Evolutionary conservation across 2,888 invertebrate genomes (phyloP), one percentile per base, ranked within the genome.

Genomic region (Drosophila meridionalis): DNA sequence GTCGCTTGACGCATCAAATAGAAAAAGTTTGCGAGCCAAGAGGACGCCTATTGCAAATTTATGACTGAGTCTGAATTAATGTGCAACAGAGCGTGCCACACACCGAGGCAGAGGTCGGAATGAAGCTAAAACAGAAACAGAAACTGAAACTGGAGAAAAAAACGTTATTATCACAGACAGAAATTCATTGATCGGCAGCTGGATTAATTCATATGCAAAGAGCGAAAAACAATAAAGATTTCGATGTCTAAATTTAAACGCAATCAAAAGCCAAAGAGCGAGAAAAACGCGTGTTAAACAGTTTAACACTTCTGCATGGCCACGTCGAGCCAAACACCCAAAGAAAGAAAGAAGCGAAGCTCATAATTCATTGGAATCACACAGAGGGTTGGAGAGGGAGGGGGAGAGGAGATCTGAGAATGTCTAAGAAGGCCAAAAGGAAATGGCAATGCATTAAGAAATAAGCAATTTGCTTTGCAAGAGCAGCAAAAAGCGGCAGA

Each of bases 241-340:
- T 55, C 38, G 38, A 38, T 38, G 34, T 34, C 28, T 5, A 47
- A 67, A 64, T 59, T 81, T 34, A 78, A 78, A 50, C 28, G 4
- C 50, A 66, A 67, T 67, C 55, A 62, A 55, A 65, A 65, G 43
- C 40, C 67, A 42, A 9, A 63, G 26, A 59, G 57, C 60, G 50
- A 53, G 53, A 75, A 89, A 88, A 86, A 78, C 59, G 76, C 88
- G 90, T 82, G 84, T 77, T 90, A 89, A 87, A 89, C 90, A 73
- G 83, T 87, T 87, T 90, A 89, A 85, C 87, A 87, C 87, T 87
- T 87, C 87, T 89, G 90, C 90, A 61, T 90, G 89, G 84, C 47
- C 78, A 80, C 80, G 69, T 64, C 71, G 73, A 43, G 52, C 42
- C 50, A 34, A 69, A 67, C 74, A 72, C 67, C 75, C 78, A 70